Conservation (phyloP, 1,140 invertebrate species). For the Heliconius nattereri region DNA sequence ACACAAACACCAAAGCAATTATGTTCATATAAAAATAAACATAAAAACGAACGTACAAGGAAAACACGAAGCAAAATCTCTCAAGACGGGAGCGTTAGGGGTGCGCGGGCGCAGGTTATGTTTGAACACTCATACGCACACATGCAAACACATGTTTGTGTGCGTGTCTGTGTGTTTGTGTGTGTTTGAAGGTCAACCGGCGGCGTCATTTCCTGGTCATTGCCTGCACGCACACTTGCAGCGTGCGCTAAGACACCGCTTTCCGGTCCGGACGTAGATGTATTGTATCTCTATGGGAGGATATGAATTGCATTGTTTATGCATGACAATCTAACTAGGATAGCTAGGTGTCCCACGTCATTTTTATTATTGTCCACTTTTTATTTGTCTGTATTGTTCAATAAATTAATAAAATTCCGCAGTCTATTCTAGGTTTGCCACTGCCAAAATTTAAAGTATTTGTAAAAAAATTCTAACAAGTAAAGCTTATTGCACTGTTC, state of each 20-base stretch:
- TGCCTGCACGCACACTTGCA: constrained; percentile 60
- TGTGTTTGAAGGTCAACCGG: constrained; percentile 72
- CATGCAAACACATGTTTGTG: neutral
- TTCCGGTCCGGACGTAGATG: constrained; percentile 63
- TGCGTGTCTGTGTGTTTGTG: constrained; percentile 48
- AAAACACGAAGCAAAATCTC: constrained; percentile 45
- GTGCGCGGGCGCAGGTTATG: constrained; percentile 48
- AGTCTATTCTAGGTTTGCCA: no score
- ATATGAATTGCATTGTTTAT: constrained; percentile 61
- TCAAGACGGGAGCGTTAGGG: constrained; percentile 44
- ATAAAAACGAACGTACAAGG: constrained; percentile 24
- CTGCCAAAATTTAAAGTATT: no score
- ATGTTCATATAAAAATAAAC: constrained; percentile 1
- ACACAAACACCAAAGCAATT: neutral
- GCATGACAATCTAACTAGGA: constrained; percentile 54
- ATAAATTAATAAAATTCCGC: no score
- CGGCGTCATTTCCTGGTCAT: constrained; percentile 83
- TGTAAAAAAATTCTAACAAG: no score
- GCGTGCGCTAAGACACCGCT: constrained; percentile 58
- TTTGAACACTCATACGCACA: neutral
- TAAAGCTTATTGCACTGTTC: no score
- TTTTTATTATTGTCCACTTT: neutral
- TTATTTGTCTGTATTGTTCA: neutral
- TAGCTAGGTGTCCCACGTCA: constrained; percentile 39
- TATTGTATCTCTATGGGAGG: constrained; percentile 60